phyloP scores from a whole-genome alignment of 2,113 vertebrate genomes.

The Pygathrix nemaeus region DNA sequence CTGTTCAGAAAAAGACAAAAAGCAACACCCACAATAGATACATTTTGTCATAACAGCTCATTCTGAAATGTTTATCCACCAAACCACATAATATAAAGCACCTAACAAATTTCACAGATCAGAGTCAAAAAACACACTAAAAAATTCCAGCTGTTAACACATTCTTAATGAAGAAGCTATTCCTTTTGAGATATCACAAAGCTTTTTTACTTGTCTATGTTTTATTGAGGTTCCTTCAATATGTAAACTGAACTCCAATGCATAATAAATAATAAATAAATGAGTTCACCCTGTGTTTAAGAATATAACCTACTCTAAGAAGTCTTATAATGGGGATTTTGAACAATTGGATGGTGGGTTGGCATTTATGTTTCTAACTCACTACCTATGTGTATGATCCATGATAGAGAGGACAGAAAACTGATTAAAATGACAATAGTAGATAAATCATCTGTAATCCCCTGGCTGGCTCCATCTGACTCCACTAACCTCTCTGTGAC shows the following conservation, averaged over 20 bases:
- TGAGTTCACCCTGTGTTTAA: background rate
- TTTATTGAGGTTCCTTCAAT: background rate
- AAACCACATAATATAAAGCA: background rate
- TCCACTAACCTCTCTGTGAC: background rate
- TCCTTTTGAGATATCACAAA: background rate
- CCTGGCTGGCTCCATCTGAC: background rate
- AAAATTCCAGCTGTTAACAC: background rate
- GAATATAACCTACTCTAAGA: background rate
- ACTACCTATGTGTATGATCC: background rate
- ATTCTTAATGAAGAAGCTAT: background rate
- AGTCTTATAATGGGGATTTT: background rate
- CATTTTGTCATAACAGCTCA: background rate
- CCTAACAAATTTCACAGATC: background rate
- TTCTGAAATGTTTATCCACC: background rate
- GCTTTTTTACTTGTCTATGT: background rate
- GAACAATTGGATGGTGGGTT: background rate
- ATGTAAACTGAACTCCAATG: background rate
- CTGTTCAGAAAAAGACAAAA: slow-evolving; percentile 35
- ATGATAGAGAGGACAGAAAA: background rate
- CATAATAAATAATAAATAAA: background rate
- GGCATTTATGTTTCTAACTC: slow-evolving; percentile 1
- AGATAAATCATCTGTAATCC: background rate
- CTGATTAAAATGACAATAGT: background rate
- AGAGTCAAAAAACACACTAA: background rate
- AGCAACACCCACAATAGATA: background rate